Evolutionary conservation across 2,888 invertebrate genomes (phyloP).

Genomic region (Apamea crenata): DNA sequence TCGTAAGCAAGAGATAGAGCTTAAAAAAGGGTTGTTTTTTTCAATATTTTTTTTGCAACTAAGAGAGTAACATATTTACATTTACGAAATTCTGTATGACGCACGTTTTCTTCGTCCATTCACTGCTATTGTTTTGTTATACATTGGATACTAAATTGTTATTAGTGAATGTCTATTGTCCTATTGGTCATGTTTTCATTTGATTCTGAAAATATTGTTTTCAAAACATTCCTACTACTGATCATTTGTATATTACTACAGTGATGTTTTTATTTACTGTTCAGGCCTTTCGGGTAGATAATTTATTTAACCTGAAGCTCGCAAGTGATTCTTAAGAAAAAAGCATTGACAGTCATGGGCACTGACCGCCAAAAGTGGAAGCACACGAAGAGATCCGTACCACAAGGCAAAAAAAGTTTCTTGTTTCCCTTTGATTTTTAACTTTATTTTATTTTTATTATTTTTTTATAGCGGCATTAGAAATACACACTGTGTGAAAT

Average conservation of each 20-base stretch:
- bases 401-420: too few relatives aligned
- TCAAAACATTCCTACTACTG: constrained; percentile 51
- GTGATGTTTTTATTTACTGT: constrained; percentile 44
- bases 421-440: too few relatives aligned
- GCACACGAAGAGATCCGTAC: not conserved
- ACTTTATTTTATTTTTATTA: too few relatives aligned
- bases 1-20: not conserved
- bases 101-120: constrained; percentile 14
- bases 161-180: constrained; percentile 61
- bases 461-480: too few relatives aligned
- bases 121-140: constrained; percentile 59
- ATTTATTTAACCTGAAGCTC: too few relatives aligned
- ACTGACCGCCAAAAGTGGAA: not conserved
- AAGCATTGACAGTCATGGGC: too few relatives aligned
- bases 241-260: constrained; percentile 6
- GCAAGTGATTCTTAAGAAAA: not conserved
- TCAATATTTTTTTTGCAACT: not conserved
- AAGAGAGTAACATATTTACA: constrained; percentile 1
- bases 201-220: constrained; percentile 56
- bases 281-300: not conserved
- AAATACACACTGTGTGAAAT: too few relatives aligned
- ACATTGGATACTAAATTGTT: constrained; percentile 46
- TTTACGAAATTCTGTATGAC: constrained; percentile 47
- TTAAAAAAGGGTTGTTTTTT: not conserved
- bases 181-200: constrained; percentile 48